phyloP scores from a whole-genome alignment of 2,797 vertebrate genomes.

The Heterohyrax brucei region DNA sequence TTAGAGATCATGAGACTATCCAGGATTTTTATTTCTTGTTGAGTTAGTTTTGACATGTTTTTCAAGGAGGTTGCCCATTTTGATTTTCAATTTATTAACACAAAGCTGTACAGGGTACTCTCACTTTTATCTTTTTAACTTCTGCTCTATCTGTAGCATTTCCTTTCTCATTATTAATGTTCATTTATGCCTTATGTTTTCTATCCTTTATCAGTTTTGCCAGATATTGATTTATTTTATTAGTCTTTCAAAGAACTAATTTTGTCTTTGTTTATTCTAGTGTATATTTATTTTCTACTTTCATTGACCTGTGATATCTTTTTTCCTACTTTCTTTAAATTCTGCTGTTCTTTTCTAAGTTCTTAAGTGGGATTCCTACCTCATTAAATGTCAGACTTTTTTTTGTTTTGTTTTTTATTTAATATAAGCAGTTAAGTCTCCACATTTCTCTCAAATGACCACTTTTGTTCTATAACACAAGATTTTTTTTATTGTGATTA shows the following conservation, averaged over 20 bases:
- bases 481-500: too few relatives aligned
- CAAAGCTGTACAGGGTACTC: slow-evolving; percentile 14
- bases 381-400: not conserved
- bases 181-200: not conserved
- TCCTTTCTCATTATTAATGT: slow-evolving; percentile 51
- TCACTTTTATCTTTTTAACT: slow-evolving; percentile 14
- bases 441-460: not conserved
- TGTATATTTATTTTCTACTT: slow-evolving; percentile 48
- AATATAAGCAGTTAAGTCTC: not conserved
- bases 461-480: not conserved
- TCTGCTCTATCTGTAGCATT: not conserved
- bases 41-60: not conserved
- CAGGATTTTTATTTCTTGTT: slow-evolving; percentile 58
- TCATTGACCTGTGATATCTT: not conserved
- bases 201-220: slow-evolving; percentile 28
- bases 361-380: not conserved
- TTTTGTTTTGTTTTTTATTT: not conserved
- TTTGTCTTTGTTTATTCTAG: not conserved
- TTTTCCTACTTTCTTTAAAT: not conserved
- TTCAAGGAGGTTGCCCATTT: slow-evolving; percentile 20
- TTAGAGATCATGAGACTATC: not conserved
- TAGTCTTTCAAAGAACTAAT: slow-evolving; percentile 38
- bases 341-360: slow-evolving; percentile 11
- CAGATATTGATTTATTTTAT: slow-evolving; percentile 38
- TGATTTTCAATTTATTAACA: slow-evolving; percentile 17